These are phyloP conservation scores for Hirtodrosophila cameraria DNA, from an alignment of 2,888 invertebrate genomes.

Conservation along the genomic window DNA sequence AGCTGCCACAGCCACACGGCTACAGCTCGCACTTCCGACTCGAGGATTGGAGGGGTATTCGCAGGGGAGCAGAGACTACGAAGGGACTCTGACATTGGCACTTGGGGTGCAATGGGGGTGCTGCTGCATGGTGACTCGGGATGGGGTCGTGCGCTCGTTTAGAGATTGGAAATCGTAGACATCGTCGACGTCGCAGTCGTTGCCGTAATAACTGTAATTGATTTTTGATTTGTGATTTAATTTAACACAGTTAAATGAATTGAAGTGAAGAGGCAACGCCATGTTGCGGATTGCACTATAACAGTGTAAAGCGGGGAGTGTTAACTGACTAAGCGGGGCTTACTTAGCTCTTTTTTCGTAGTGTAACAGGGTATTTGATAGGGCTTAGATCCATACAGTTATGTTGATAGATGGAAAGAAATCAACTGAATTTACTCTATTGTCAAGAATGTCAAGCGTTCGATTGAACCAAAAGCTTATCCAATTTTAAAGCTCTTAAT, in stretches of 20 bases:
- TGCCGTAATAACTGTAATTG: constrained; percentile 82
- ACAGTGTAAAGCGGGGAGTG: background rate
- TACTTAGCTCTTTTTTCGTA: constrained; percentile 6
- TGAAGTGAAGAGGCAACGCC: constrained; percentile 40
- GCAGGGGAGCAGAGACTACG: constrained; percentile 22
- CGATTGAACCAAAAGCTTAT: background rate
- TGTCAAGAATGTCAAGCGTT: background rate
- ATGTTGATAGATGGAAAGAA: too few relatives aligned
- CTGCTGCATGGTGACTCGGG: constrained; percentile 13
- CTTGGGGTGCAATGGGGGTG: constrained; percentile 27
- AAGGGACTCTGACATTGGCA: constrained; percentile 30
- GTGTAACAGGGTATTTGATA: constrained; percentile 4
- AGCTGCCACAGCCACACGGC: constrained; percentile 48
- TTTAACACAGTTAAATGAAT: constrained; percentile 80
- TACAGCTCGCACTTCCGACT: constrained; percentile 54
- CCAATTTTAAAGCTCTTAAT: background rate
- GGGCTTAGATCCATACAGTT: background rate
- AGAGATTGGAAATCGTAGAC: constrained; percentile 77
- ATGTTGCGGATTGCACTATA: constrained; percentile 3
- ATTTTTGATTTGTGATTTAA: constrained; percentile 84
- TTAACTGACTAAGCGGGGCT: constrained; percentile 7
- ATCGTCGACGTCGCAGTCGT: constrained; percentile 64
- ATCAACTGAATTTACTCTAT: too few relatives aligned
- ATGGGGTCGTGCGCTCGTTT: constrained; percentile 58
- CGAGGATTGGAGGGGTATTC: constrained; percentile 18